phyloP scores from a whole-genome alignment of 2,888 invertebrate species.

The Pomacea canaliculata region DNA sequence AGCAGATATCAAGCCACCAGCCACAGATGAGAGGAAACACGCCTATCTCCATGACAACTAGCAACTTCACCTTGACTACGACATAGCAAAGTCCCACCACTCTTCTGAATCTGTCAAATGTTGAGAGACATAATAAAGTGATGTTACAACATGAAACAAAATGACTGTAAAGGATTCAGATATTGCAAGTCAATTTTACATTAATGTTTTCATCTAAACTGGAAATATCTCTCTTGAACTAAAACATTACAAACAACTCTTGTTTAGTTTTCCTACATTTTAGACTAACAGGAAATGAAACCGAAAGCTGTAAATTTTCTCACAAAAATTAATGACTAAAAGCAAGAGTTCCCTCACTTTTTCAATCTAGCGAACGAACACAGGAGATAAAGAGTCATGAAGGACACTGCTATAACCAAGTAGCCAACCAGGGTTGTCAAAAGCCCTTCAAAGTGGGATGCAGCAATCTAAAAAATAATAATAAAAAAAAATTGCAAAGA shows the following conservation, averaged over 20 bases:
- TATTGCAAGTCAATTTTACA: too few relatives aligned
- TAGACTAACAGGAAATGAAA: too few relatives aligned
- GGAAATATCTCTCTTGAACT: too few relatives aligned
- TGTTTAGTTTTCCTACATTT: too few relatives aligned
- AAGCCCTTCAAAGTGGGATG: constrained; percentile 91
- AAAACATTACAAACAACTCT: too few relatives aligned
- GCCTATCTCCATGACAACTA: constrained; percentile 97
- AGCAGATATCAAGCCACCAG: constrained; percentile 99
- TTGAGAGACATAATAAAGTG: background rate
- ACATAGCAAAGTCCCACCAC: constrained; percentile 79
- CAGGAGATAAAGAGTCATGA: constrained; percentile 87
- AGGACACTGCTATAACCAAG: constrained; percentile 84
- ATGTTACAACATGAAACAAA: too few relatives aligned
- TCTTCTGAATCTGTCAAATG: constrained; percentile 51
- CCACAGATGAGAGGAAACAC: constrained; percentile 96
- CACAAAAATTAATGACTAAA: too few relatives aligned
- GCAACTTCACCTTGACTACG: constrained; percentile 83
- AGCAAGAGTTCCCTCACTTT: constrained; percentile 73
- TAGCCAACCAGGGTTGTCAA: constrained; percentile 94
- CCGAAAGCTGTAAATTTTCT: too few relatives aligned
- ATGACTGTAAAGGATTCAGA: too few relatives aligned
- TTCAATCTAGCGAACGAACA: constrained; percentile 85
- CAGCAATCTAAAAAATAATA: constrained; percentile 73
- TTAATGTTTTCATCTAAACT: too few relatives aligned
- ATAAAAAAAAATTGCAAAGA: background rate